Percentiles rank a stretch among this genome's conserved stretches.
These are phyloP conservation scores for Teleogryllus oceanicus DNA, from an alignment of 2,888 invertebrate genomes.

Conservation along the genomic window DNA sequence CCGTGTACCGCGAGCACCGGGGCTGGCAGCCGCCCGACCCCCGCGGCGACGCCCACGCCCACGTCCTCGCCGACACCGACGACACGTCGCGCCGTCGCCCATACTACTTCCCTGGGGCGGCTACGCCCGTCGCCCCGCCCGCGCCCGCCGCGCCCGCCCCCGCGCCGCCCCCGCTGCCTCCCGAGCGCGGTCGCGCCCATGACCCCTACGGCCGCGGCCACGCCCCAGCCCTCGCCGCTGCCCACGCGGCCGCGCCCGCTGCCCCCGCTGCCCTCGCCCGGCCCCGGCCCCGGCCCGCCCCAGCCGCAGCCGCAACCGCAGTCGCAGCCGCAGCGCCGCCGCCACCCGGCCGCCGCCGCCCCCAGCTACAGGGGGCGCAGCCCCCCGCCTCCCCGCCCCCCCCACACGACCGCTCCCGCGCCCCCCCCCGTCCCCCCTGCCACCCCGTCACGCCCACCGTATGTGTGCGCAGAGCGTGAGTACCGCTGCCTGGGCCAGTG, in stretches of 20 bases:
- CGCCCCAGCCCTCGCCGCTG: background rate
- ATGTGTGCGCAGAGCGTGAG: slow-evolving; percentile 53
- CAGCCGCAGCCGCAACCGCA: background rate
- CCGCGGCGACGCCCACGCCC: background rate
- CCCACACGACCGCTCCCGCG: too few relatives aligned
- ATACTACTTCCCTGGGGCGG: background rate
- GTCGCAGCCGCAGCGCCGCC: background rate
- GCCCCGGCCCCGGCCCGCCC: background rate
- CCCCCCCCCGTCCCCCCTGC: too few relatives aligned
- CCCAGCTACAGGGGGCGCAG: background rate
- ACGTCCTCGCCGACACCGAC: background rate
- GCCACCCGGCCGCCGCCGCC: background rate
- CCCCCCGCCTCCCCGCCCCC: too few relatives aligned
- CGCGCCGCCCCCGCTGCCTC: background rate
- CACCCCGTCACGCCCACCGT: too few relatives aligned
- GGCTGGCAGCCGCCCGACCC: background rate
- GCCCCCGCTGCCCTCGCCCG: background rate
- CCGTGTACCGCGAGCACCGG: background rate
- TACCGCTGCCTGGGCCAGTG: slow-evolving; percentile 65
- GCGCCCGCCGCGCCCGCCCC: background rate
- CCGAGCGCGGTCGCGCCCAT: background rate
- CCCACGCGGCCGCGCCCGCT: background rate
- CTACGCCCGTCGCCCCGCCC: background rate
- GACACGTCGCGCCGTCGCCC: background rate
- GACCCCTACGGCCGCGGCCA: background rate